Conservation (phyloP, 1,140 invertebrate genomes). For the Vanessa tameamea region DNA sequence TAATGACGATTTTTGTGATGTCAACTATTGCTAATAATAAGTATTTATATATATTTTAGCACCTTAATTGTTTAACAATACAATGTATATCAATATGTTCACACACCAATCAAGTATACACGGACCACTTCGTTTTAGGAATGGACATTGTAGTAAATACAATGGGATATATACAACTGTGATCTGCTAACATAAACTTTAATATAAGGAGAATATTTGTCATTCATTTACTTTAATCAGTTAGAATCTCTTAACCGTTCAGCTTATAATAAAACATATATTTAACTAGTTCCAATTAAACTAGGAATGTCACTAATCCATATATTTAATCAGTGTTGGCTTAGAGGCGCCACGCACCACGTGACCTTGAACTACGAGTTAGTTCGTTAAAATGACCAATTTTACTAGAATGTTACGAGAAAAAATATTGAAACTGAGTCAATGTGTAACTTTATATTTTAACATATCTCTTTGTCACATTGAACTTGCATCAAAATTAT, state of each 20-base stretch:
- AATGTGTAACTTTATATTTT: too few relatives aligned
- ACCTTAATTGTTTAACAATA: background rate
- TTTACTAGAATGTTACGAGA: background rate
- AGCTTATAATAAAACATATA: background rate
- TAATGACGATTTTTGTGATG: background rate
- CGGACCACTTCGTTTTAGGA: background rate
- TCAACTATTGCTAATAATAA: background rate
- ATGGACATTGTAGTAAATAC: conserved; percentile 8
- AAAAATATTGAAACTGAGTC: too few relatives aligned
- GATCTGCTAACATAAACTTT: background rate
- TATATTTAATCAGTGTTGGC: background rate
- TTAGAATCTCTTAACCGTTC: background rate
- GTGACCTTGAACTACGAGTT: background rate
- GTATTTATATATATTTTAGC: background rate
- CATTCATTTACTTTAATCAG: background rate
- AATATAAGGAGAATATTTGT: background rate
- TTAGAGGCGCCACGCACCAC: too few relatives aligned
- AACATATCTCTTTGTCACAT: too few relatives aligned
- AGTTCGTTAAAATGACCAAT: background rate
- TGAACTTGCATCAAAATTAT: too few relatives aligned
- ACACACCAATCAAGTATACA: background rate
- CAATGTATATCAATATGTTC: background rate
- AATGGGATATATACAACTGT: background rate
- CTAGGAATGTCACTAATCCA: background rate
- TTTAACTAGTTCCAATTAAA: background rate